Evolutionary conservation across 2,888 invertebrate species (phyloP), one percentile per base, ranked within the genome.

Genomic region (Crocallis elinguaria): DNA sequence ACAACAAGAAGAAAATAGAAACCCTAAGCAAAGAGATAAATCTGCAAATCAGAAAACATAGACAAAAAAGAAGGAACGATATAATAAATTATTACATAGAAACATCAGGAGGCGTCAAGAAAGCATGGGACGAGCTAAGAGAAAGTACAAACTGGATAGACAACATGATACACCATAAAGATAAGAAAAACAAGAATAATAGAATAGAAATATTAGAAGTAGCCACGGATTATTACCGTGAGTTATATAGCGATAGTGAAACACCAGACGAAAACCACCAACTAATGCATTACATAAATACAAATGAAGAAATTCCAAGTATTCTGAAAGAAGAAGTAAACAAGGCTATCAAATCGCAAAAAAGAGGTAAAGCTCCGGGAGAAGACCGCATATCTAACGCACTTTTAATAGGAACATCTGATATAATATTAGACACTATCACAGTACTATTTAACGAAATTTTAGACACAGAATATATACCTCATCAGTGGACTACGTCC

Each of bases 351-450:
- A 51, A 48, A 39, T 43, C 48, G 19, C 56, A 21, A 6, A 56
- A 50, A 17, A 50, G n/a, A 43, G 46, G 35, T 0, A 56, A 50
- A 56, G 38, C 56, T n/a, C 46, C 56, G 6, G 56, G 56, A 2
- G 46, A 46, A 29, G 46, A 50, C 12, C 1, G 7, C 21, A 50
- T 56, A 1, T 27, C 45, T 6, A 45, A 19, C 19, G 19, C 3
- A 19, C 19, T 19, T 19, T 30, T 30, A 30, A 30, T 30, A 17
- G 8, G 39, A 29, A 12, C 17, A 27, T 39, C 23, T 42, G 12
- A 42, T 17, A 13, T 17, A 6, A 21, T 13, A 7, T 13, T 30
- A 11, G 12, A 42, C n/a, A 13, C 16, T 7, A 4, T 39, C 3
- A 39, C 39, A 11, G 23, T 29, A 9, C 2, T 29, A 0, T 39